Conservation (phyloP, 2,113 vertebrate genomes). For the Aptenodytes patagonicus region DNA sequence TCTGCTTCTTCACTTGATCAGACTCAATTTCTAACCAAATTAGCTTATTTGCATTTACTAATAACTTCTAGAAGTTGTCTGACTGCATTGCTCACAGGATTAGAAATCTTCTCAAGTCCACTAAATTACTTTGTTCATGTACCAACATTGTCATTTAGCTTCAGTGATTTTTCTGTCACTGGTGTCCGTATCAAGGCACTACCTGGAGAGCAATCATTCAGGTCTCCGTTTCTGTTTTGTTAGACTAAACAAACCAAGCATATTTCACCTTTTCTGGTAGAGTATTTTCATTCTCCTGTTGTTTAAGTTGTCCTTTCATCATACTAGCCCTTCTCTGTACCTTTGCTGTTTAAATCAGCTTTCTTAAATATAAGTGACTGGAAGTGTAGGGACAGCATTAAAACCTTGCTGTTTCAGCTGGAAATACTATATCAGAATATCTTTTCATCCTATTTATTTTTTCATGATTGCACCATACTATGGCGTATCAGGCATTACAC, state of each 20-base stretch:
- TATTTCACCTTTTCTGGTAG: neutral
- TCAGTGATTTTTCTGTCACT: neutral
- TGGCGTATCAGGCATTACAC: neutral
- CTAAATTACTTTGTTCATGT: neutral
- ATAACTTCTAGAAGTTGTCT: neutral
- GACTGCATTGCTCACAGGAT: neutral
- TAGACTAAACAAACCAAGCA: neutral
- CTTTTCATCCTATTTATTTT: neutral
- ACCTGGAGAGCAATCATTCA: neutral
- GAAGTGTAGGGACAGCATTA: neutral
- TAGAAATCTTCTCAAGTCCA: neutral
- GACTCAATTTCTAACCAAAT: neutral
- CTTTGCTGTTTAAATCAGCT: neutral
- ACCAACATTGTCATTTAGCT: neutral
- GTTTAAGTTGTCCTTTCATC: neutral
- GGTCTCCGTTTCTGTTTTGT: neutral
- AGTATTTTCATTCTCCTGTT: neutral
- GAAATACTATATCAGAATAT: neutral
- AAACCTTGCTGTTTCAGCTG: neutral
- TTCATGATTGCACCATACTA: neutral
- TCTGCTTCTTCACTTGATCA: neutral
- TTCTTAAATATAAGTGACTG: neutral
- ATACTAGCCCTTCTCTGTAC: neutral
- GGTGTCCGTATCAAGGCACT: fast-evolving
- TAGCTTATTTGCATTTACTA: neutral